Conservation (phyloP, 2,888 invertebrate genomes). For the Phragmatobia fuliginosa region DNA sequence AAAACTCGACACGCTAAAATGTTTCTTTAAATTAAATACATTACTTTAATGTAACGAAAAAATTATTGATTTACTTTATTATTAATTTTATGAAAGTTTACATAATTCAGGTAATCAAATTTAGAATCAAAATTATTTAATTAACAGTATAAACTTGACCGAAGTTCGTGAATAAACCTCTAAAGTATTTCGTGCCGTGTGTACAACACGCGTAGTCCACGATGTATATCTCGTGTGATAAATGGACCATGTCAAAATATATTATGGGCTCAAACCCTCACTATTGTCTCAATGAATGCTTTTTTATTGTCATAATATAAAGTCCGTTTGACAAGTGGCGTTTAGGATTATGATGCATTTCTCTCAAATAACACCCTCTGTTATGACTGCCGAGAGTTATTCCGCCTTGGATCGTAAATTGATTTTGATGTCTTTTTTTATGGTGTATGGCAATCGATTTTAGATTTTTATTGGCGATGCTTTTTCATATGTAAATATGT, state of each 20-base stretch:
- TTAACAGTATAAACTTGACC: slow-evolving; percentile 63
- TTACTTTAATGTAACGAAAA: background rate
- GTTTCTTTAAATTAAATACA: background rate
- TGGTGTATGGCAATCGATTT: slow-evolving; percentile 77
- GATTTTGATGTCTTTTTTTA: slow-evolving; percentile 81
- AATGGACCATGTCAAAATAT: slow-evolving; percentile 84
- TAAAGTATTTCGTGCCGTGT: slow-evolving; percentile 77
- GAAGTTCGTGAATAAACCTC: slow-evolving; percentile 71
- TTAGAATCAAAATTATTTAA: slow-evolving; percentile 60
- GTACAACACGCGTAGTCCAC: slow-evolving; percentile 61
- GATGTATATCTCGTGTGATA: slow-evolving; percentile 83
- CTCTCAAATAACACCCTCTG: slow-evolving; percentile 63
- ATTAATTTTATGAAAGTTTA: background rate
- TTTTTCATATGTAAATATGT: slow-evolving; percentile 82
- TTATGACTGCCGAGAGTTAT: slow-evolving; percentile 65
- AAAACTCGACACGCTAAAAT: slow-evolving; percentile 14
- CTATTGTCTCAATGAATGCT: slow-evolving; percentile 86
- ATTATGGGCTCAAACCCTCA: slow-evolving; percentile 77
- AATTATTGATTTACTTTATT: background rate
- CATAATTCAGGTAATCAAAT: slow-evolving; percentile 21
- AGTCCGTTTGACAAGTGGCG: slow-evolving; percentile 79
- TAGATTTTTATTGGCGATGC: slow-evolving; percentile 72
- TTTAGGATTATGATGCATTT: slow-evolving; percentile 77
- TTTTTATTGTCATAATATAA: slow-evolving; percentile 83
- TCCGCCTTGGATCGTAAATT: slow-evolving; percentile 76